These are phyloP conservation scores for Falcaria lacertinaria DNA, from an alignment of 2,888 invertebrate genomes.

Conservation along the genomic window DNA sequence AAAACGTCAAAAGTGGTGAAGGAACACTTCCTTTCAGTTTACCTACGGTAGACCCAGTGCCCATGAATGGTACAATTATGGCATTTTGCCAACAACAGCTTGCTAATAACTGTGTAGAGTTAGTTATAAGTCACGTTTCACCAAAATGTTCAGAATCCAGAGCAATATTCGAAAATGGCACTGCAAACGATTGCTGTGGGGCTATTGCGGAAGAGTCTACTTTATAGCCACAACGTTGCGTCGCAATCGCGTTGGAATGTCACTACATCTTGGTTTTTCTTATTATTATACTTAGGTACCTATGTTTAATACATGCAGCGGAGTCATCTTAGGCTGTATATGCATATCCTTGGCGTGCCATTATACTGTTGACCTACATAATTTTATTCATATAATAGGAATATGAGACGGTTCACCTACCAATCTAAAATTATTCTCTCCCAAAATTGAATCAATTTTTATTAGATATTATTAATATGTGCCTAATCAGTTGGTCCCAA, in stretches of 20 bases:
- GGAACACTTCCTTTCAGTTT: constrained; percentile 49
- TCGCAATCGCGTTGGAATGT: constrained; percentile 13
- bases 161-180: constrained; percentile 39
- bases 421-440: too few relatives aligned
- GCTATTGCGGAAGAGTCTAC: constrained; percentile 42
- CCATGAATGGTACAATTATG: constrained; percentile 55
- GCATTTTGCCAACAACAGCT: constrained; percentile 58
- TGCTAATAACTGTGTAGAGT: constrained; percentile 51
- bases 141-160: constrained; percentile 54
- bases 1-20: constrained; percentile 56
- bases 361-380: too few relatives aligned
- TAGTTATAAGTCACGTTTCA: constrained; percentile 56
- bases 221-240: constrained; percentile 42
- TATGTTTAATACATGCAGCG: too few relatives aligned
- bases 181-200: constrained; percentile 35
- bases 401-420: too few relatives aligned
- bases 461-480: too few relatives aligned
- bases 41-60: constrained; percentile 44
- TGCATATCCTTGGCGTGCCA: too few relatives aligned
- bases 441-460: too few relatives aligned
- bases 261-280: constrained; percentile 4
- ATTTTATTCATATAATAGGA: too few relatives aligned
- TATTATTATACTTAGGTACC: not conserved
- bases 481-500: too few relatives aligned
- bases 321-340: too few relatives aligned